A percentile compares a stretch with the other conserved stretches of the same genome.
Conservation (phyloP, 53 echinoderm and acorn worm species). For the Holothuria leucospilota region DNA sequence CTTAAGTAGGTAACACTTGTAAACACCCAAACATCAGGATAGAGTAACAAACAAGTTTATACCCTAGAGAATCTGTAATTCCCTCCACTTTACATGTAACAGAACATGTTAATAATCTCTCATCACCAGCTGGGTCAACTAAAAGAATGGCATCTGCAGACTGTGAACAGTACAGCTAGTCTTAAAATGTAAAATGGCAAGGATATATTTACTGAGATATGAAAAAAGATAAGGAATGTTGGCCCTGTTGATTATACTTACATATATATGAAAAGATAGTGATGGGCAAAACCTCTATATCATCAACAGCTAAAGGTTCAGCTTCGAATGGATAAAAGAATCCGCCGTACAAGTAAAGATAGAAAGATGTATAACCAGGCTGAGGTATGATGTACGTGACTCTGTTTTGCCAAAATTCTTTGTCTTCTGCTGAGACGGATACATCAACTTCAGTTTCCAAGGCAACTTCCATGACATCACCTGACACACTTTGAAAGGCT, state of each 20-base stretch:
- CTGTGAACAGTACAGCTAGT: too few species aligned
- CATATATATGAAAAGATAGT: background rate
- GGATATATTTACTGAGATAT: too few species aligned
- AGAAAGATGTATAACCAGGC: background rate
- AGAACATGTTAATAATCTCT: too few species aligned
- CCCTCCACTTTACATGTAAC: too few species aligned
- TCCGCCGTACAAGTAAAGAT: background rate
- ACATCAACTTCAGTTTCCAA: background rate
- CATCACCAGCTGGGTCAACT: too few species aligned
- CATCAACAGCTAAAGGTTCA: constrained; percentile 26
- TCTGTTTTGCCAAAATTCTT: constrained; percentile 15
- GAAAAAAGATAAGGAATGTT: too few species aligned
- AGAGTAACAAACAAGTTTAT: too few species aligned
- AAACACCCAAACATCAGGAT: too few species aligned
- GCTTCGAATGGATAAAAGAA: background rate
- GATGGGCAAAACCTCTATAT: background rate
- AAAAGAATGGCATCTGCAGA: too few species aligned
- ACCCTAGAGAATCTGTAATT: too few species aligned
- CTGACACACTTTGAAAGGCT: background rate
- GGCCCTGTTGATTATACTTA: background rate
- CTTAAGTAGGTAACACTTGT: too few species aligned
- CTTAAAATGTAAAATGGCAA: too few species aligned
- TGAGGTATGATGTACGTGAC: background rate
- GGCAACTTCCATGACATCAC: background rate
- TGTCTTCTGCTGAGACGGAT: background rate